Conservation (phyloP, 2,797 vertebrate genomes). For the Chanos chanos region DNA sequence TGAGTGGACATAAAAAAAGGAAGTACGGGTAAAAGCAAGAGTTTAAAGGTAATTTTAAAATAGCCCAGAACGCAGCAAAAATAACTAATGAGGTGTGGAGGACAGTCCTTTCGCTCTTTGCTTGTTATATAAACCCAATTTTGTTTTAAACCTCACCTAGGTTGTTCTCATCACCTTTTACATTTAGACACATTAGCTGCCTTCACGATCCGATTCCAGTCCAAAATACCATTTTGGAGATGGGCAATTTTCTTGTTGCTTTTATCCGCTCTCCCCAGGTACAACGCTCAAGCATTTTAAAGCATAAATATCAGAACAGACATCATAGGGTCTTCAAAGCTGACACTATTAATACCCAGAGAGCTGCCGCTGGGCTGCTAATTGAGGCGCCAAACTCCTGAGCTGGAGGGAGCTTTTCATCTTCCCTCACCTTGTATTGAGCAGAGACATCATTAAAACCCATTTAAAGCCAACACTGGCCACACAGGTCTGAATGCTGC, state of each 20-base stretch:
- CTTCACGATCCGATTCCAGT: not conserved
- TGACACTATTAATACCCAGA: slow-evolving; percentile 34
- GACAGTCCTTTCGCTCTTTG: too few species aligned
- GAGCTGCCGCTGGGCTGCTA: slow-evolving; percentile 38
- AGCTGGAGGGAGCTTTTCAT: slow-evolving; percentile 36
- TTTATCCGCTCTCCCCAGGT: not conserved
- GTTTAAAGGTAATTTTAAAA: not conserved
- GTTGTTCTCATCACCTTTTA: slow-evolving; percentile 11
- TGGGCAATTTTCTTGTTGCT: slow-evolving; percentile 15
- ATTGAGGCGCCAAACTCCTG: slow-evolving; percentile 33
- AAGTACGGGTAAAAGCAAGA: slow-evolving; percentile 1
- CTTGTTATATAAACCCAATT: not conserved
- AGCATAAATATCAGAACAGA: slow-evolving; percentile 33
- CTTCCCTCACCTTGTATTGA: slow-evolving; percentile 25
- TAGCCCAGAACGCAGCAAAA: not conserved
- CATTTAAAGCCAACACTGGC: slow-evolving; percentile 35
- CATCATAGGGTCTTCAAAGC: slow-evolving; percentile 40
- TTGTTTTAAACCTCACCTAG: not conserved
- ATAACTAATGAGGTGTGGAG: not conserved
- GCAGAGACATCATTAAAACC: slow-evolving; percentile 41
- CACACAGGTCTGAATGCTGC: slow-evolving; percentile 17
- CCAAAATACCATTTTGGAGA: slow-evolving; percentile 19
- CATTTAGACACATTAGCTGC: slow-evolving; percentile 1
- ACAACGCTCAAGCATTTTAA: slow-evolving; percentile 20
- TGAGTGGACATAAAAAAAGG: slow-evolving; percentile 1